phyloP scores from a whole-genome alignment of 1,140 invertebrate genomes.

The Vanessa tameamea region DNA sequence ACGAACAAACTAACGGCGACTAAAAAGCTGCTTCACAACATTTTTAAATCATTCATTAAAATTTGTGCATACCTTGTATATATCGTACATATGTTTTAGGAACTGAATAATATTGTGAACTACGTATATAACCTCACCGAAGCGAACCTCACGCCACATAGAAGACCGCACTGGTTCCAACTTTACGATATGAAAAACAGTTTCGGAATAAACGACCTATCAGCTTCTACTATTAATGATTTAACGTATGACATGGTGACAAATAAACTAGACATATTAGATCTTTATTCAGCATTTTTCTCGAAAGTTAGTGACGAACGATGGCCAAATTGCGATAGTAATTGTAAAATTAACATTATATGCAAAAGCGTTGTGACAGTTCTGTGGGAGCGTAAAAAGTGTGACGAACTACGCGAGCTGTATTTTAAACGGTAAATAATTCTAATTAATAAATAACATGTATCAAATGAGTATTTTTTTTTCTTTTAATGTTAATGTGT shows the following conservation, averaged over 20 bases:
- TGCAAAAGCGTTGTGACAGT: constrained; percentile 82
- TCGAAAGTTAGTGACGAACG: constrained; percentile 82
- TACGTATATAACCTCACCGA: constrained; percentile 89
- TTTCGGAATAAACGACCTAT: constrained; percentile 81
- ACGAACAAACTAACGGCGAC: too few relatives aligned
- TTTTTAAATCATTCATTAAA: too few relatives aligned
- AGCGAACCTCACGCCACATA: constrained; percentile 84
- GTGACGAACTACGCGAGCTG: constrained; percentile 75
- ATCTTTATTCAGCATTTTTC: constrained; percentile 76
- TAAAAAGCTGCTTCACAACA: too few relatives aligned
- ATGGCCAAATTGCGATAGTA: constrained; percentile 76
- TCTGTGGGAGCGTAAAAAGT: constrained; percentile 79
- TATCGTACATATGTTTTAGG: constrained; percentile 69
- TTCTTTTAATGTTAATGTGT: background rate
- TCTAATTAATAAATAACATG: background rate
- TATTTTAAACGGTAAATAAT: constrained; percentile 23
- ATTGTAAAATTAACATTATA: constrained; percentile 82
- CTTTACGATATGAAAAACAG: constrained; percentile 86
- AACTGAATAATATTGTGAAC: constrained; percentile 85
- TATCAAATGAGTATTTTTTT: background rate
- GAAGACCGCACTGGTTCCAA: constrained; percentile 83
- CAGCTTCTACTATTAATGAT: constrained; percentile 73
- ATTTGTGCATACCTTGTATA: too few relatives aligned
- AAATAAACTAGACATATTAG: constrained; percentile 51
- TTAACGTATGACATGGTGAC: constrained; percentile 80